Evolutionary conservation across 2,888 invertebrate genomes (phyloP).

Genomic region (Diaphora mendica): DNA sequence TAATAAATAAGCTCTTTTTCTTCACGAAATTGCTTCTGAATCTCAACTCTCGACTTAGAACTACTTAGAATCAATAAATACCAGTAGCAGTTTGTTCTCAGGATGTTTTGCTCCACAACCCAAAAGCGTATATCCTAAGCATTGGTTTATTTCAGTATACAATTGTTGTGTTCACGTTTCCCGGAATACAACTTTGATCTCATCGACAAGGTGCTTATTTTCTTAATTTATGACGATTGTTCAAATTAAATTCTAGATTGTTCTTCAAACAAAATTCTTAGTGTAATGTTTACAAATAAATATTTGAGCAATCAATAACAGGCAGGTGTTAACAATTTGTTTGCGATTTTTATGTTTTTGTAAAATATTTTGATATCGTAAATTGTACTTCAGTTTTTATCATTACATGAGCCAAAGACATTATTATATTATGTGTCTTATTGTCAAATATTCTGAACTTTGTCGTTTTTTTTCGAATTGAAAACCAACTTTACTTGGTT

Average conservation of each 20-base stretch:
- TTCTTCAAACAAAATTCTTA: not conserved
- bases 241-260: slow-evolving; percentile 1
- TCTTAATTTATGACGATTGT: slow-evolving; percentile 14
- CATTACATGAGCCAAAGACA: too few relatives aligned
- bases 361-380: too few relatives aligned
- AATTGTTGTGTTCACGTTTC: slow-evolving; percentile 61
- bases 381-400: not conserved
- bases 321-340: not conserved
- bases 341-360: too few relatives aligned
- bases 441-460: too few relatives aligned
- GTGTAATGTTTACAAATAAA: not conserved
- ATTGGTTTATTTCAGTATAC: slow-evolving; percentile 38
- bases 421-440: too few relatives aligned
- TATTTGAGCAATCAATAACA: not conserved
- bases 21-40: not conserved
- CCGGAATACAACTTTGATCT: slow-evolving; percentile 35
- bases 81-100: slow-evolving; percentile 19
- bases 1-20: not conserved
- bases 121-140: slow-evolving; percentile 31
- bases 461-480: too few relatives aligned
- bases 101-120: slow-evolving; percentile 53
- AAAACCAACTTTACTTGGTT: too few relatives aligned
- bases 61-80: slow-evolving; percentile 4
- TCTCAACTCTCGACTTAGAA: not conserved
- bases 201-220: slow-evolving; percentile 20